Percentiles rank a stretch among this genome's conserved stretches.
Evolutionary conservation across 2,113 vertebrate species (phyloP).

Genomic region (Chinchilla lanigera): DNA sequence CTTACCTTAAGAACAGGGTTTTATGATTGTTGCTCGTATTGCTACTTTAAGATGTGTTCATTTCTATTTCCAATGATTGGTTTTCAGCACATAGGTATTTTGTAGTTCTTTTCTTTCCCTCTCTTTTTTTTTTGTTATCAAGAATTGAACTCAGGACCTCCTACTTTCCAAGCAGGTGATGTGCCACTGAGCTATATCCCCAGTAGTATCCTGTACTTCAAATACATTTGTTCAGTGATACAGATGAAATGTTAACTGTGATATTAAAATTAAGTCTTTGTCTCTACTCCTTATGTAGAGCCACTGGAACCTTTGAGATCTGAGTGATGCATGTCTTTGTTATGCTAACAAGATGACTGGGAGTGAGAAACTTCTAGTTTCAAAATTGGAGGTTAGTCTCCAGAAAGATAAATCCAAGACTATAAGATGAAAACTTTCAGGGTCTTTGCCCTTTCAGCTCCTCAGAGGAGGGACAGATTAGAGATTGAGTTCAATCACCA

Average conservation of each 20-base stretch:
- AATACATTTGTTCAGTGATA: neutral
- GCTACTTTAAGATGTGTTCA: neutral
- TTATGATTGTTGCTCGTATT: neutral
- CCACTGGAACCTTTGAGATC: neutral
- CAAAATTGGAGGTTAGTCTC: neutral
- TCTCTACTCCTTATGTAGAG: neutral
- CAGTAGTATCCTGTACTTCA: neutral
- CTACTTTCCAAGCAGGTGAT: neutral
- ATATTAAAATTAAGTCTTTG: neutral
- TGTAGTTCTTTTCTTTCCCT: neutral
- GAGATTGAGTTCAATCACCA: neutral
- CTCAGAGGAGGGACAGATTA: neutral
- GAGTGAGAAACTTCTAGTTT: neutral
- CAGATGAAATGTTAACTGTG: neutral
- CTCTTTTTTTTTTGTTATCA: neutral
- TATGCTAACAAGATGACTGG: neutral
- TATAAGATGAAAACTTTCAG: neutral
- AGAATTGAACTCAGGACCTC: neutral
- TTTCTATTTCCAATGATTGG: neutral
- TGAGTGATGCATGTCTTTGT: neutral
- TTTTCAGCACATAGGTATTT: neutral
- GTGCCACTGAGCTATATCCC: neutral
- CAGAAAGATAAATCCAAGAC: neutral
- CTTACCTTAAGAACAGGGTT: neutral
- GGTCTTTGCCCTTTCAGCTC: neutral